Evolutionary conservation across 2,113 vertebrate species (phyloP).

Genomic region (Channa maculata): DNA sequence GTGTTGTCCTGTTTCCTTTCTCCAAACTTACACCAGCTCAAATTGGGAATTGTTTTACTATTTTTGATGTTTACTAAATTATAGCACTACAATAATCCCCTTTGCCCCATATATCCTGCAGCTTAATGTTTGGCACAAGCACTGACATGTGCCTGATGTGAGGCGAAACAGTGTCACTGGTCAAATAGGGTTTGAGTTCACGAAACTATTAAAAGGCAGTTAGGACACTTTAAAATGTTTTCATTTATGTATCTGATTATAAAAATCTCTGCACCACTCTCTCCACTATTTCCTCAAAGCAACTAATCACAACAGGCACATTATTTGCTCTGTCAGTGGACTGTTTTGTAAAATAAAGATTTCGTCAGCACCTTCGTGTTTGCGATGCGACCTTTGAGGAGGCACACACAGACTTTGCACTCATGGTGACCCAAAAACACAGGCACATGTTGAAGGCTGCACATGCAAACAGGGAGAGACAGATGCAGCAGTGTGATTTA

Average conservation of each 20-base stretch:
- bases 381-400: constrained; percentile 48
- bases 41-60: neutral
- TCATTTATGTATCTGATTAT: neutral
- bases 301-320: constrained; percentile 25
- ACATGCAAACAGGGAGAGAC: constrained; percentile 17
- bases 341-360: constrained; percentile 47
- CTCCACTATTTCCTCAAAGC: constrained; percentile 1
- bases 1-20: neutral
- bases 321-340: constrained; percentile 29
- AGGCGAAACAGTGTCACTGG: constrained; percentile 16
- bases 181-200: constrained; percentile 19
- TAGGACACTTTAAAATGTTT: neutral
- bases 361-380: constrained; percentile 44
- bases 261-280: neutral
- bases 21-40: constrained; percentile 8
- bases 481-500: constrained; percentile 4
- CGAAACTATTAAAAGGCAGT: neutral
- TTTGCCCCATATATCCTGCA: neutral
- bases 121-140: constrained; percentile 35
- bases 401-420: constrained; percentile 29
- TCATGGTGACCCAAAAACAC: constrained; percentile 40
- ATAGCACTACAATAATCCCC: neutral
- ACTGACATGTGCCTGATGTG: constrained; percentile 8
- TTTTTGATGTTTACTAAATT: constrained; percentile 19
- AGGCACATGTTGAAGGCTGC: constrained; percentile 25